Evolutionary conservation across 2,113 vertebrate species (phyloP).

Genomic region (Colius striatus): DNA sequence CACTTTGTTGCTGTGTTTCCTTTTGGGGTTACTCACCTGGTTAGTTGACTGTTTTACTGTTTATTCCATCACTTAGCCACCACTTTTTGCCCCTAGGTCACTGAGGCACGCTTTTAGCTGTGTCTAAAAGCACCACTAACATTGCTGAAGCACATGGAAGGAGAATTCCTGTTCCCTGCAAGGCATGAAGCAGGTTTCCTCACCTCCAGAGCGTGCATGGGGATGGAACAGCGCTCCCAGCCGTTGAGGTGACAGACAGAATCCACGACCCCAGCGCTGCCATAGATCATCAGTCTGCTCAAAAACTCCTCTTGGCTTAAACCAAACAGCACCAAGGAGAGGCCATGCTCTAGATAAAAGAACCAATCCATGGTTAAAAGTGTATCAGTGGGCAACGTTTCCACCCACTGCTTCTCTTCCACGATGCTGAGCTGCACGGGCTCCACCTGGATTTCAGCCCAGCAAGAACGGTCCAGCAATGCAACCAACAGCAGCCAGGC

Average conservation of each 20-base stretch:
- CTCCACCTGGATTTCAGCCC: rapidly evolving
- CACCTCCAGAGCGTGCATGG: constrained; percentile 92
- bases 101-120: background rate
- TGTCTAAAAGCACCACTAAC: background rate
- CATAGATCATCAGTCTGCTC: constrained; percentile 90
- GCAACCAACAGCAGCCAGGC: background rate
- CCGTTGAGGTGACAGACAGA: constrained; percentile 90
- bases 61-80: background rate
- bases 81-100: background rate
- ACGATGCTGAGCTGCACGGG: rapidly evolving
- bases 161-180: background rate
- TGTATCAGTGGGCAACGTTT: background rate
- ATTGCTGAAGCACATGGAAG: background rate
- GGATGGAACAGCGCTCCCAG: constrained; percentile 95
- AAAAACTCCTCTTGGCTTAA: constrained; percentile 90
- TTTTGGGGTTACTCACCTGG: background rate
- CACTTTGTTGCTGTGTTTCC: background rate
- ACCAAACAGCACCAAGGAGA: constrained; percentile 88
- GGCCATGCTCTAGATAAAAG: constrained; percentile 78
- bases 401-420: background rate
- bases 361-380: background rate
- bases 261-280: constrained; percentile 87
- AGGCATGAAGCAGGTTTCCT: background rate
- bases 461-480: background rate
- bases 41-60: background rate